Conservation (phyloP, 2,113 vertebrate species). For the Leptocoma aspasia region DNA sequence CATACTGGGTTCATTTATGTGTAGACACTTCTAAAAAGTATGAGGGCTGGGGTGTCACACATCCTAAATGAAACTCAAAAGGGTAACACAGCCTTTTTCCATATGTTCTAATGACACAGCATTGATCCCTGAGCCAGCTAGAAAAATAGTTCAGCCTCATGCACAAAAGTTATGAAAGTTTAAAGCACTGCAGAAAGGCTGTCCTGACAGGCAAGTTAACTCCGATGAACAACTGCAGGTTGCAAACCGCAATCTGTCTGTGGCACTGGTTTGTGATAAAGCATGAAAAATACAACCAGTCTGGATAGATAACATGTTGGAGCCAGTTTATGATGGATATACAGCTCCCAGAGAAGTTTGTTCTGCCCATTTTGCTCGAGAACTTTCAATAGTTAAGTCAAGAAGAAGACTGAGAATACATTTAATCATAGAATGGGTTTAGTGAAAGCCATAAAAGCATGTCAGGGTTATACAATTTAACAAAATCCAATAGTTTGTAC, state of each 20-base stretch:
- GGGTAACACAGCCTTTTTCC: not conserved
- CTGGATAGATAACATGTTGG: not conserved
- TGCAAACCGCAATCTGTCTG: not conserved
- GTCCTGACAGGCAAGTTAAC: slow-evolving; percentile 18
- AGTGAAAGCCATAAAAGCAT: not conserved
- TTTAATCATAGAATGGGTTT: not conserved
- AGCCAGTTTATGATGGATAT: not conserved
- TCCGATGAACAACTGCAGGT: not conserved
- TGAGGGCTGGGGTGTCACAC: not conserved
- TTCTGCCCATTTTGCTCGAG: not conserved
- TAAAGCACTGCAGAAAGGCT: not conserved
- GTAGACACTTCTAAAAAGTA: not conserved
- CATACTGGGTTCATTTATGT: not conserved
- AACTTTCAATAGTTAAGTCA: slow-evolving; percentile 3
- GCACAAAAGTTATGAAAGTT: not conserved
- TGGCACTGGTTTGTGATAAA: slow-evolving; percentile 22
- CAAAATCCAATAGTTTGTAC: not conserved
- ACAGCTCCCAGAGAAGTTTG: slow-evolving; percentile 10
- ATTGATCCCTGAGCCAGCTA: not conserved
- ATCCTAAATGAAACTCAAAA: not conserved
- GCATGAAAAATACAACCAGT: slow-evolving; percentile 18
- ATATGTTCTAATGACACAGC: not conserved
- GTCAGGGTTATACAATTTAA: not conserved
- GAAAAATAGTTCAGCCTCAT: not conserved
- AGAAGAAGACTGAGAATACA: not conserved